A percentile compares a stretch with the other conserved stretches of the same genome.
Conservation (phyloP, 1,140 invertebrate species). For the Prorops nasuta region DNA sequence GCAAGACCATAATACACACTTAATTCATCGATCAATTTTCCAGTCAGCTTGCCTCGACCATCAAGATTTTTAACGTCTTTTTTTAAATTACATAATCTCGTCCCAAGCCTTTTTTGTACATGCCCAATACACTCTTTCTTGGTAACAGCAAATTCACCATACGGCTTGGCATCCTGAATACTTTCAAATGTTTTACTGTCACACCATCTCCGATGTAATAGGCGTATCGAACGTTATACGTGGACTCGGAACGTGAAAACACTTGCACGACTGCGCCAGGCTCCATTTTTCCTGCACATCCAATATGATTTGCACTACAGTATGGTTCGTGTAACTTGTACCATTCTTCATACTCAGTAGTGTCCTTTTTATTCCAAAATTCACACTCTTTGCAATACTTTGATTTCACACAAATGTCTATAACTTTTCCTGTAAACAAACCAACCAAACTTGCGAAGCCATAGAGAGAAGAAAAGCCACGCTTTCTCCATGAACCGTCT, state of each 20-base stretch:
- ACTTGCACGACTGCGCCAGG: background rate
- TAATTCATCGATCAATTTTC: conserved; percentile 11
- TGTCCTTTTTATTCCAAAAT: conserved; percentile 1
- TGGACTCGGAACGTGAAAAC: conserved; percentile 4
- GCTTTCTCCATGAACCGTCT: background rate
- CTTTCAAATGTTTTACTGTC: conserved; percentile 3
- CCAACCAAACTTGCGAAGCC: conserved; percentile 1
- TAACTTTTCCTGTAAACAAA: conserved; percentile 1
- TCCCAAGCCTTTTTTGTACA: conserved; percentile 12
- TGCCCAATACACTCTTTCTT: conserved; percentile 10
- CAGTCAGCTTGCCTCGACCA: conserved; percentile 11
- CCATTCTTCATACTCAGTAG: conserved; percentile 4
- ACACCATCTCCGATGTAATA: conserved; percentile 13
- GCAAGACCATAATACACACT: conserved; percentile 16
- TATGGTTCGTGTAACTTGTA: background rate
- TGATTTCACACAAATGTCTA: conserved; percentile 3
- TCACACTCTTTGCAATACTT: conserved; percentile 2
- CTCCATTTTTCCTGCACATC: conserved; percentile 10
- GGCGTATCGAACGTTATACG: conserved; percentile 3
- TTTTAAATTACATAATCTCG: conserved; percentile 2
- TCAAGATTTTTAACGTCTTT: conserved; percentile 6
- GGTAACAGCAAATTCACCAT: conserved; percentile 18
- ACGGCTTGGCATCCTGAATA: conserved; percentile 13
- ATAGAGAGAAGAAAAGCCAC: conserved; percentile 1
- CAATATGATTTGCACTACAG: conserved; percentile 6